Evolutionary conservation across 2,888 invertebrate species (phyloP).

Genomic region (Drosophila colorata): DNA sequence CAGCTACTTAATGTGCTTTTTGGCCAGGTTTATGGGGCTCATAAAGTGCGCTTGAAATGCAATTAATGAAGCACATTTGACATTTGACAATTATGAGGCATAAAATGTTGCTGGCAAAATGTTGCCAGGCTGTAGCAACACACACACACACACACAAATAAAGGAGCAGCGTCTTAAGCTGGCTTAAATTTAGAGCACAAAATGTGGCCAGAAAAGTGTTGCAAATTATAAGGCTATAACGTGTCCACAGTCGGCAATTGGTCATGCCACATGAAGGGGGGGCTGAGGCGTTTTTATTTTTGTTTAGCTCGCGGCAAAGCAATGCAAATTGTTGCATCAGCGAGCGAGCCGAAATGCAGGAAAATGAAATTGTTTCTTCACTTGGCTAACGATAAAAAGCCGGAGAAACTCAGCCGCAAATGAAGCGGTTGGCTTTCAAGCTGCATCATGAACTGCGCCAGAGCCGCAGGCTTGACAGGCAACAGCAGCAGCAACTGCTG

Average conservation of each 20-base stretch:
- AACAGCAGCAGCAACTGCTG: constrained; percentile 20
- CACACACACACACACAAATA: not conserved
- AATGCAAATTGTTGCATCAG: constrained; percentile 80
- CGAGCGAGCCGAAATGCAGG: constrained; percentile 49
- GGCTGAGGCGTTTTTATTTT: not conserved
- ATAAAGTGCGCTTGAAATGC: constrained; percentile 21
- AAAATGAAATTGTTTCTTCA: constrained; percentile 76
- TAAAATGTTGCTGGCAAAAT: constrained; percentile 13
- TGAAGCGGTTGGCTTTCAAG: constrained; percentile 61
- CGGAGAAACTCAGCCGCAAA: constrained; percentile 61
- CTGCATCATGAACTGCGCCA: constrained; percentile 71
- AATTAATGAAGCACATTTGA: constrained; percentile 51
- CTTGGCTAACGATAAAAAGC: constrained; percentile 34
- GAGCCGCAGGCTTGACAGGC: constrained; percentile 67
- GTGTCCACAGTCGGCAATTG: constrained; percentile 56
- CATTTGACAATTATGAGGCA: constrained; percentile 40
- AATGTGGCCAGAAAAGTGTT: constrained; percentile 63
- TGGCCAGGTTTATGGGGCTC: constrained; percentile 13
- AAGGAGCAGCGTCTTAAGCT: not conserved
- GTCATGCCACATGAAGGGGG: constrained; percentile 33
- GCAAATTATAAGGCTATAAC: constrained; percentile 69
- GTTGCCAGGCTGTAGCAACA: constrained; percentile 7
- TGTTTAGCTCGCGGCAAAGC: constrained; percentile 30
- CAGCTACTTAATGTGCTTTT: constrained; percentile 48
- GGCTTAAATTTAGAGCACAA: constrained; percentile 62